Base-by-base conservation (phyloP, 2,888 invertebrate genomes). In the Lepidocyrtinus sp. region DNA sequence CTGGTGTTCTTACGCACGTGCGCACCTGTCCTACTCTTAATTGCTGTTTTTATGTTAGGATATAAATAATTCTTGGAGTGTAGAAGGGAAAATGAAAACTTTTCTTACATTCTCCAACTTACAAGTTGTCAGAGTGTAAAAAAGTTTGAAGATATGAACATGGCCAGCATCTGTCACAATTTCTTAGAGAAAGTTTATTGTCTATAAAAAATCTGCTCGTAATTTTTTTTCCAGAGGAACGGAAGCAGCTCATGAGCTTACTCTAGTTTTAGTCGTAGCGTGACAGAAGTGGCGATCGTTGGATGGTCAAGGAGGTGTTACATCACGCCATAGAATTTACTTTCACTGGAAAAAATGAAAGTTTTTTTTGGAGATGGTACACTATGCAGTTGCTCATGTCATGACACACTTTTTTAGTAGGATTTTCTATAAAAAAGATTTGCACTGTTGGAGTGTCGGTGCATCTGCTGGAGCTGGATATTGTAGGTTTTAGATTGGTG, bases 21-120 rank as follows among this genome's bases (percentile, higher is more conserved):
- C 71, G 67, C 71, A 72, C 72, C 77, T 78, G 77, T 67, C 72
- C 67, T 7, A 62, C 27, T 67, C 77, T 78, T 78, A 78, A 78
- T 78, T 78, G 77, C 62, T 64, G 67, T 62, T 77, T 78, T 78
- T 78, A 78, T 62, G 55, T 45, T 63, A 21, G 45, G 45, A 7
- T 70, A 46, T 68, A 68, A 61, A 64, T 64, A 71, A 70, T 36
- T 55, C 17, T n/a, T 21, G 2, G 24, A 17, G 46, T 26, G 26
- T n/a, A n/a, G n/a, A 36, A 26, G 50, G 25, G 61, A 36, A 36
- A 74, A 64, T 64, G 64, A 61, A 36, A 78, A 68, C 36, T 62
- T 76, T 55, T 75, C 22, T 50, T 24, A n/a, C 26, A 19, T 70
- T 77, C 26, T 65, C 62, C 74, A 63, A 19, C 46, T 55, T 69